Percentiles rank a stretch among this genome's conserved stretches.
phyloP scores from a whole-genome alignment of 2,113 vertebrate genomes.

The Corythaeola cristata region DNA sequence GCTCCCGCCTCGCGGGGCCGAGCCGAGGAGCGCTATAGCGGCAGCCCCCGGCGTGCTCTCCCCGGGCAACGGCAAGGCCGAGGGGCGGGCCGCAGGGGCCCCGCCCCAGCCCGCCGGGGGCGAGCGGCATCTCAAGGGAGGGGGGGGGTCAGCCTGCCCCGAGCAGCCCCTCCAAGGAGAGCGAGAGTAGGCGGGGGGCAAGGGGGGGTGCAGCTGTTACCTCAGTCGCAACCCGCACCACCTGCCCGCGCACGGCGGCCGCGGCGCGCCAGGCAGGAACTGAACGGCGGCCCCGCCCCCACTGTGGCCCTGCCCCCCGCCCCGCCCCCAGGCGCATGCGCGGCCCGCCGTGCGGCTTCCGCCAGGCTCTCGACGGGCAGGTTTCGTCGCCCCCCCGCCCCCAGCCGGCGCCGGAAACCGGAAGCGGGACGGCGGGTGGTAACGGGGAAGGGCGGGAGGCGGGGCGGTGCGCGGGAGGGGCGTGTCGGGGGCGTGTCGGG shows the following conservation, averaged over 20 bases:
- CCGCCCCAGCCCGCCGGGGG: not conserved
- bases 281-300: not conserved
- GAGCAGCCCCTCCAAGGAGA: not conserved
- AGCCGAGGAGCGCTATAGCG: not conserved
- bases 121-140: not conserved
- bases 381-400: not conserved
- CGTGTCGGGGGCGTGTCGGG: not conserved
- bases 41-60: not conserved
- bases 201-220: too few species aligned
- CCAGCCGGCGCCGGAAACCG: not conserved
- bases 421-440: not conserved
- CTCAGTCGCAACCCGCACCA: too few species aligned
- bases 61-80: not conserved
- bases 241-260: too few species aligned
- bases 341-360: too few species aligned
- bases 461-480: not conserved
- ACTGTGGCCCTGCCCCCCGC: not conserved
- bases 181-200: too few species aligned
- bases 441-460: too few species aligned
- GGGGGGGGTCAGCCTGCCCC: too few species aligned
- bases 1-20: not conserved
- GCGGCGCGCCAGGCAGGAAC: not conserved
- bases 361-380: not conserved
- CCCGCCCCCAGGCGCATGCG: not conserved
- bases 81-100: not conserved